Evolutionary conservation across 1,140 invertebrate species (phyloP).

Genomic region (Megalopta genalis): DNA sequence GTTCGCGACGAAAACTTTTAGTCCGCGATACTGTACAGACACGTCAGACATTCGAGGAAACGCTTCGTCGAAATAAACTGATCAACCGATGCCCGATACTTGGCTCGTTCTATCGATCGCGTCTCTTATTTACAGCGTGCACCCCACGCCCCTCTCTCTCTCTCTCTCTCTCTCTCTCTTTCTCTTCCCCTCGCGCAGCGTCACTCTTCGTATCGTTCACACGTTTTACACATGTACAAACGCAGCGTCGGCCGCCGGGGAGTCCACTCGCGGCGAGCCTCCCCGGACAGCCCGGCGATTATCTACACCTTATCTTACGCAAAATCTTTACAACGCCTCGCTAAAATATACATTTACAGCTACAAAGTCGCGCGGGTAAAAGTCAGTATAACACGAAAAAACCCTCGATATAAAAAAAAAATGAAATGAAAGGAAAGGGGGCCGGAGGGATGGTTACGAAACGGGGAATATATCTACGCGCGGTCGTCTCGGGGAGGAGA

Average conservation of each 20-base stretch:
- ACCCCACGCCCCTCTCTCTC: not conserved
- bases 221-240: conserved; percentile 19
- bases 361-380: conserved; percentile 35
- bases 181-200: not conserved
- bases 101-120: conserved; percentile 4
- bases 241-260: not conserved
- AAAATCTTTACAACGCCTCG: conserved; percentile 52
- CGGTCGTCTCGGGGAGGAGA: too few relatives aligned
- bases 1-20: too few relatives aligned
- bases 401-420: conserved; percentile 14
- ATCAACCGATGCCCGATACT: too few relatives aligned
- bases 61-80: too few relatives aligned
- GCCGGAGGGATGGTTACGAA: not conserved
- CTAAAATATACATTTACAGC: conserved; percentile 50
- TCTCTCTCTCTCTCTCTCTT: not conserved
- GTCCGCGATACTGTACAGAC: too few relatives aligned
- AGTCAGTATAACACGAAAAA: conserved; percentile 21
- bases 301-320: conserved; percentile 49
- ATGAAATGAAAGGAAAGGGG: not conserved
- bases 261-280: not conserved
- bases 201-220: conserved; percentile 8
- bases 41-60: too few relatives aligned
- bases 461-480: not conserved
- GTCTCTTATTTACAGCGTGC: conserved; percentile 35
- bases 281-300: conserved; percentile 9